Conservation (phyloP, 2,797 vertebrate species). For the Sebastes minor region DNA sequence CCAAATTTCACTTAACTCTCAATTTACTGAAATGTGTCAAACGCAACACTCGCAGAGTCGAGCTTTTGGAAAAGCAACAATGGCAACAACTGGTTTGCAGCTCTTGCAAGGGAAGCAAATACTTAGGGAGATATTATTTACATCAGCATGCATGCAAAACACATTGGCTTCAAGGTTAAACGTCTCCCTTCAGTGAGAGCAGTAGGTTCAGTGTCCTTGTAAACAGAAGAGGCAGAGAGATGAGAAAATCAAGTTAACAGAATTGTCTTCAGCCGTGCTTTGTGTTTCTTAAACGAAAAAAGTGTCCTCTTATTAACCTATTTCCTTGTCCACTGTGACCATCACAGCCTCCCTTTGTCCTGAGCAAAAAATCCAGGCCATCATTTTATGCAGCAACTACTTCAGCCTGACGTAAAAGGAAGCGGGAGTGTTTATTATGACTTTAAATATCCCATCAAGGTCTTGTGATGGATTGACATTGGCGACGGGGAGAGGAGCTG, state of each 20-base stretch:
- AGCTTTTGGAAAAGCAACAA: background rate
- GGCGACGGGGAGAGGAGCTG: slow-evolving; percentile 28
- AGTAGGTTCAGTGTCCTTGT: background rate
- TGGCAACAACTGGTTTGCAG: background rate
- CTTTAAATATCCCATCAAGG: slow-evolving; percentile 66
- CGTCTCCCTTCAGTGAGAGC: background rate
- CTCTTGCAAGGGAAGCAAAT: background rate
- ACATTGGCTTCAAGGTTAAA: slow-evolving; percentile 3
- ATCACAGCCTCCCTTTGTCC: slow-evolving; percentile 36
- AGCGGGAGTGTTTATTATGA: slow-evolving; percentile 46
- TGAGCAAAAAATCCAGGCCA: slow-evolving; percentile 45
- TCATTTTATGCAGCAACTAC: slow-evolving; percentile 46
- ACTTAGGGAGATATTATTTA: background rate
- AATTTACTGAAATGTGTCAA: background rate
- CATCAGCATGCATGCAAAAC: background rate
- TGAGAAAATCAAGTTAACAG: slow-evolving; percentile 7
- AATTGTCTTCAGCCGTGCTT: background rate
- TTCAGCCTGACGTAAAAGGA: slow-evolving; percentile 41
- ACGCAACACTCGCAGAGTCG: background rate
- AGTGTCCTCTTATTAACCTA: slow-evolving; percentile 33
- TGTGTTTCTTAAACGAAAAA: slow-evolving; percentile 10
- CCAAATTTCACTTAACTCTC: background rate
- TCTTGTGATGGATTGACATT: slow-evolving; percentile 53
- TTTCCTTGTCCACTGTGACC: slow-evolving; percentile 17
- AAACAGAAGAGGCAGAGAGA: background rate